Evolutionary conservation across 2,113 vertebrate genomes (phyloP), one percentile per base, ranked within the genome.

Genomic region (Syngnathus floridae): DNA sequence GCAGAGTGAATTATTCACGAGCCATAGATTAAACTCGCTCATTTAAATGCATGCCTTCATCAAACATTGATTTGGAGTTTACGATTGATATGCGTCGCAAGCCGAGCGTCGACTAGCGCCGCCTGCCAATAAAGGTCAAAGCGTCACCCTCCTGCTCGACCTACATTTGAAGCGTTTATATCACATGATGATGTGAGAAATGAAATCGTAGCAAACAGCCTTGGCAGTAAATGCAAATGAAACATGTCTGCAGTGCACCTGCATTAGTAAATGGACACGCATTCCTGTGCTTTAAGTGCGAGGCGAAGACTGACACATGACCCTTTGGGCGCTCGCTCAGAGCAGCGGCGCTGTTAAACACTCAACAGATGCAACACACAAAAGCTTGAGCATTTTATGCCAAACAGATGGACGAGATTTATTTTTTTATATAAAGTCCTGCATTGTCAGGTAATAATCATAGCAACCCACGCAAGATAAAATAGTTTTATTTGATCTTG

Each of bases 31-130:
- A 66, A 67, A 80, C 71, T 74, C 66, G 67, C 76, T 80, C 73
- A 79, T 84, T 83, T 73, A 74, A 77, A 82, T 84, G 71, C 80
- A 76, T 56, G 70, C 48, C 65, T 71, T 49, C 1, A 71, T 80
- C 72, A 71, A 79, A 67, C 65, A 80, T 79, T 81, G 82, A 87
- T 78, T 82, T 70, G 70, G 43, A 61, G 62, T 78, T 76, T 69
- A 70, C 66, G 52, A 73, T 72, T 75, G 76, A 83, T 80, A 71
- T 76, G 67, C 66, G 58, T 61, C 5, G 58, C 58, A 14, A 35
- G 22, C 26, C 22, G 8, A 21, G 48, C 19, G 48, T n/a, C n/a
- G 3, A 8, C 16, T 13, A 5, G 59, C 12, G 38, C n/a, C 40
- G 16, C 22, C 22, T 46, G 67, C 35, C 26, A 56, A 49, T n/a